Evolutionary conservation across 2,113 vertebrate species (phyloP).

Genomic region (Tenebrosternarchus preto): DNA sequence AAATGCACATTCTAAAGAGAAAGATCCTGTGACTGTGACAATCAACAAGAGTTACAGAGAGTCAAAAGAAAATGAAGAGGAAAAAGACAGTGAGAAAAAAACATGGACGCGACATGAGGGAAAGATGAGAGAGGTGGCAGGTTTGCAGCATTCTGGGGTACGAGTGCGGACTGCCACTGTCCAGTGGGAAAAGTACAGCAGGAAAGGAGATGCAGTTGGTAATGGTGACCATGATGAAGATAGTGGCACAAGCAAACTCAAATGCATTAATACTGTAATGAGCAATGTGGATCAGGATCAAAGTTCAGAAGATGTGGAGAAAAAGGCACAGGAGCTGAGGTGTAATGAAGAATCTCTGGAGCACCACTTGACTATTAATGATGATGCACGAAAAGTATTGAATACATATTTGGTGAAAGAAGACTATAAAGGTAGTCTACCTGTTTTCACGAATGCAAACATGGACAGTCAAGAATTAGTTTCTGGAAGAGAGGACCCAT

Average conservation of each 20-base stretch:
- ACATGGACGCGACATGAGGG: background rate
- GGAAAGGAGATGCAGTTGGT: background rate
- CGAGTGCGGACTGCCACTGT: background rate
- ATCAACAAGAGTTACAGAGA: slow-evolving; percentile 8
- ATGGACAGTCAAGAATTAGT: background rate
- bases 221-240: background rate
- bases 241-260: background rate
- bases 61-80: slow-evolving; percentile 3
- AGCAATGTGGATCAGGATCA: background rate
- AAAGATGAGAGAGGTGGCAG: background rate
- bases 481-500: background rate
- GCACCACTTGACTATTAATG: background rate
- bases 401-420: background rate
- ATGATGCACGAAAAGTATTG: background rate
- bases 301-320: background rate
- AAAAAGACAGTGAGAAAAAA: background rate
- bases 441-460: background rate
- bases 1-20: background rate
- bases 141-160: background rate
- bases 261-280: background rate
- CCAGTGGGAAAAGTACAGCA: slow-evolving; percentile 41
- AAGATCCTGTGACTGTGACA: slow-evolving; percentile 7
- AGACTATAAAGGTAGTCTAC: background rate
- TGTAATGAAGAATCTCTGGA: background rate
- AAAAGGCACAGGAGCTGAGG: background rate